Evolutionary conservation across 2,797 vertebrate genomes (phyloP).

Genomic region (Rhabdomys pumilio): DNA sequence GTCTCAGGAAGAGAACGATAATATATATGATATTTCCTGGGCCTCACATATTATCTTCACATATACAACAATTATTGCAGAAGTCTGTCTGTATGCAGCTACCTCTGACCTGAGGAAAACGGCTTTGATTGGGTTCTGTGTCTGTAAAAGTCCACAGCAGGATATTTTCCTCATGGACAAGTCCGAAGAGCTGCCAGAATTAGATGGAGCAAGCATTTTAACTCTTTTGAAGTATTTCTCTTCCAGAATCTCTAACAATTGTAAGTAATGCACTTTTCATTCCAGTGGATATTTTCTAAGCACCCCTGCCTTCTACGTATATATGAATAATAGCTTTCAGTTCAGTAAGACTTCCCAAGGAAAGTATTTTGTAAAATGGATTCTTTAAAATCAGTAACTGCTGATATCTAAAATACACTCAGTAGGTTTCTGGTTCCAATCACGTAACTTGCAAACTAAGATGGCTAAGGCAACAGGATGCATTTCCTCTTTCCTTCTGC

Average conservation of each 20-base stretch:
- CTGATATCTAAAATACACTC: background rate
- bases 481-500: background rate
- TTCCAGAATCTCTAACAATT: slow-evolving; percentile 69
- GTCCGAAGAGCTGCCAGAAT: slow-evolving; percentile 50
- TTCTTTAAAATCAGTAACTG: slow-evolving; percentile 15
- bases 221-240: slow-evolving; percentile 81
- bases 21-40: slow-evolving; percentile 61
- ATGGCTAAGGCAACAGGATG: background rate
- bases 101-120: slow-evolving; percentile 86
- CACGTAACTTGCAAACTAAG: slow-evolving; percentile 25
- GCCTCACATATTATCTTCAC: slow-evolving; percentile 78
- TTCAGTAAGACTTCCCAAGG: background rate
- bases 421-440: slow-evolving; percentile 33
- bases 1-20: slow-evolving; percentile 62
- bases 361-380: background rate
- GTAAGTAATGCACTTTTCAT: slow-evolving; percentile 77
- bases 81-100: slow-evolving; percentile 83
- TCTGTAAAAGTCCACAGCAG: slow-evolving; percentile 45
- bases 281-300: slow-evolving; percentile 23
- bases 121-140: slow-evolving; percentile 84
- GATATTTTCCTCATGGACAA: background rate
- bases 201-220: slow-evolving; percentile 75
- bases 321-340: slow-evolving; percentile 34
- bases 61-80: slow-evolving; percentile 81
- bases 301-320: background rate